A percentile compares a stretch with the other conserved stretches of the same genome.
Conservation (phyloP, 2,888 invertebrate species). For the Drosophila fungiperda region DNA sequence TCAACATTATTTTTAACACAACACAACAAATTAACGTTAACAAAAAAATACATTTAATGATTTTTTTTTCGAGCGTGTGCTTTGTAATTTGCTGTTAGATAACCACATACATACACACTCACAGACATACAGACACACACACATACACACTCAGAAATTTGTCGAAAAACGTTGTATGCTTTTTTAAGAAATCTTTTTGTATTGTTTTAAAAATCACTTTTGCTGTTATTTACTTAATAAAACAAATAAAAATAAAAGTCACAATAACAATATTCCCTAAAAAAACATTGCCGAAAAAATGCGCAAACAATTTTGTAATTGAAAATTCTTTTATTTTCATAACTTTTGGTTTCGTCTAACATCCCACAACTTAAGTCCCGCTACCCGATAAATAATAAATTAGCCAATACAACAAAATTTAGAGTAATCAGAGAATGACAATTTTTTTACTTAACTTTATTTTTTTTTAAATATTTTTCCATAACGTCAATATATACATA, state of each 20-base stretch:
- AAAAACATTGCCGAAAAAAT: constrained; percentile 35
- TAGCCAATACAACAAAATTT: neutral
- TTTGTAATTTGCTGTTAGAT: constrained; percentile 47
- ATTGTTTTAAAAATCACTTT: constrained; percentile 15
- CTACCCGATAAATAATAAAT: neutral
- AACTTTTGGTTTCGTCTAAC: constrained; percentile 17
- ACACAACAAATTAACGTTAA: constrained; percentile 19
- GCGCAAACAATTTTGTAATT: constrained; percentile 48
- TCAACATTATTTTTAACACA: constrained; percentile 54
- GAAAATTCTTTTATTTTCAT: constrained; percentile 7
- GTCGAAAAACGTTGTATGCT: constrained; percentile 14
- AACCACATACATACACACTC: constrained; percentile 14
- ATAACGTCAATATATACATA: neutral
- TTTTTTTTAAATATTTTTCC: neutral
- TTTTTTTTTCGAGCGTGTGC: constrained; percentile 42
- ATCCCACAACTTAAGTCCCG: neutral
- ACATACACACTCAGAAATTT: constrained; percentile 6
- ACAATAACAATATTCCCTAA: neutral
- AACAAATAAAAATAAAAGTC: neutral
- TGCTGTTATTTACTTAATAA: constrained; percentile 39
- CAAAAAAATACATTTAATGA: constrained; percentile 19
- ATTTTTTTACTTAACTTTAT: neutral
- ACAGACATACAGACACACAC: neutral
- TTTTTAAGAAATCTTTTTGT: constrained; percentile 12
- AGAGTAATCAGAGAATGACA: neutral